These are phyloP conservation scores for Oreonectes daqikongensis DNA, from an alignment of 2,797 vertebrate genomes.

Conservation along the genomic window DNA sequence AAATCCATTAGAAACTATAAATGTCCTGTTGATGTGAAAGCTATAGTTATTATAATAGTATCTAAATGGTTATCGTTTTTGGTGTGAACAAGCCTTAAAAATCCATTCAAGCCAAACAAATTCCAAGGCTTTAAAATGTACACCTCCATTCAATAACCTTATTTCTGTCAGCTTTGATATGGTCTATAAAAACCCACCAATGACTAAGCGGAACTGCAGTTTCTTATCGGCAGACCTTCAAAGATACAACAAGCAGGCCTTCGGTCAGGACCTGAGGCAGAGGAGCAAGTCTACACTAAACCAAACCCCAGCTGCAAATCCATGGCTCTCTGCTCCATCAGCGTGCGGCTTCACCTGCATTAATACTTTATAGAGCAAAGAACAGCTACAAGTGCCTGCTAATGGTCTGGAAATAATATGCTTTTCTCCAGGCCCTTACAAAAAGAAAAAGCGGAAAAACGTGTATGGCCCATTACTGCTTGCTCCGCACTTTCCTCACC, in stretches of 20 bases:
- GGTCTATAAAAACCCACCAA: constrained; percentile 6
- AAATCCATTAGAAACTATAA: too few relatives aligned
- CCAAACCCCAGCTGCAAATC: constrained; percentile 33
- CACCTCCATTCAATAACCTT: background rate
- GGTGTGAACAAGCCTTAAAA: too few relatives aligned
- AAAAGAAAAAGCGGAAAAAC: constrained; percentile 42
- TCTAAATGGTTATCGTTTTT: too few relatives aligned
- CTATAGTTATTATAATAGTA: too few relatives aligned
- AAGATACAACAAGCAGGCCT: constrained; percentile 4
- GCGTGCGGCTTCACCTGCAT: constrained; percentile 38
- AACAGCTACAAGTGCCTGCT: constrained; percentile 49
- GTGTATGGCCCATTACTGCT: constrained; percentile 55
- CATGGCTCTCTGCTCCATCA: constrained; percentile 45
- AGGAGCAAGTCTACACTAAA: constrained; percentile 3
- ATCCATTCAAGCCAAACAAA: background rate
- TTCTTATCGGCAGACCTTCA: constrained; percentile 1
- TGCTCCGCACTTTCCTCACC: constrained; percentile 55
- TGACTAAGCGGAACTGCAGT: constrained; percentile 19
- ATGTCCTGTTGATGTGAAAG: too few relatives aligned
- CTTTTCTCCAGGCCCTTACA: constrained; percentile 46
- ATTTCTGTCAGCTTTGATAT: constrained; percentile 3
- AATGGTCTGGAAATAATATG: constrained; percentile 62
- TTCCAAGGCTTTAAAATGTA: background rate
- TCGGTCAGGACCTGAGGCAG: background rate
- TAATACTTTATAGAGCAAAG: constrained; percentile 55